A percentile compares a stretch with the other conserved stretches of the same genome.
These are phyloP conservation scores for Erpornis zantholeuca DNA, from an alignment of 2,113 vertebrate species.

Conservation along the genomic window DNA sequence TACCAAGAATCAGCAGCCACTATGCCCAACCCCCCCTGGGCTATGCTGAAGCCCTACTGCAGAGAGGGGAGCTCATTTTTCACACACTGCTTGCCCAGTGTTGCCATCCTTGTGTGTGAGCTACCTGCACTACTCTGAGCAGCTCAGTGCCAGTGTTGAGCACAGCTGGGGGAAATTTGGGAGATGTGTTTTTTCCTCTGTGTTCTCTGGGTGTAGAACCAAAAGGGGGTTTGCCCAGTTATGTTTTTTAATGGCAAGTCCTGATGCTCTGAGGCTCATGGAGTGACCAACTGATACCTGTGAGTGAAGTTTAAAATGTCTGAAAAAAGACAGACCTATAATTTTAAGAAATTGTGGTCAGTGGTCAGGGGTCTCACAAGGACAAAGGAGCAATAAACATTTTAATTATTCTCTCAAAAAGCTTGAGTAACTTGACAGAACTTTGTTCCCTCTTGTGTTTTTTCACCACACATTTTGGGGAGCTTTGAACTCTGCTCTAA, in stretches of 20 bases:
- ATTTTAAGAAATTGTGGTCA: neutral
- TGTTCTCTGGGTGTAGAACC: neutral
- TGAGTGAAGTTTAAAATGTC: neutral
- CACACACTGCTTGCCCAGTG: neutral
- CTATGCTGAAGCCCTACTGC: neutral
- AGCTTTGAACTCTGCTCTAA: neutral
- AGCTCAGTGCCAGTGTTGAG: neutral
- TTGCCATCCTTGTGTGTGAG: neutral
- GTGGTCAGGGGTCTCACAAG: neutral
- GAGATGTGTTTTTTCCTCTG: too few relatives aligned
- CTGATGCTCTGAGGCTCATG: neutral
- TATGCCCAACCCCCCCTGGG: neutral
- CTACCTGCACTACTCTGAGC: neutral
- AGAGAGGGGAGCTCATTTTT: neutral
- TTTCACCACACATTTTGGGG: neutral
- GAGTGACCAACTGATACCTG: neutral
- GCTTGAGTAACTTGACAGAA: neutral
- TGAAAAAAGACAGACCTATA: neutral
- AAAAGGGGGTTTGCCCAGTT: neutral
- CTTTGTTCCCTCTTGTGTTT: neutral
- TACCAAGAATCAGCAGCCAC: neutral
- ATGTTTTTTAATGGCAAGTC: neutral
- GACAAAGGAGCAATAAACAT: neutral
- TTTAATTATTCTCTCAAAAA: neutral
- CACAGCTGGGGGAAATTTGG: neutral